phyloP scores from a whole-genome alignment of 2,797 vertebrate genomes.

The Rhinoraja longicauda region DNA sequence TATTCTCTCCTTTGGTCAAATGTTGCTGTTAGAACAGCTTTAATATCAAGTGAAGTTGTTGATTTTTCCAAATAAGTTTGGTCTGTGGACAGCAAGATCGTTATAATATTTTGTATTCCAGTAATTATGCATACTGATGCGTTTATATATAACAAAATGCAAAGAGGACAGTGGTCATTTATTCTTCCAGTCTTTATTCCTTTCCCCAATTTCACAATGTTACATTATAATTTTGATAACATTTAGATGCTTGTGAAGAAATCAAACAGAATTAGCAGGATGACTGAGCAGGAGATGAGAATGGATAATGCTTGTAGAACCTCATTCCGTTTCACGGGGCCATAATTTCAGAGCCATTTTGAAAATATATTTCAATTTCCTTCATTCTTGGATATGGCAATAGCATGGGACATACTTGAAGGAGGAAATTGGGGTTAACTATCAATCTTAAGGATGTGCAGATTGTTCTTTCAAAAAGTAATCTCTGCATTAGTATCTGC shows the following conservation, averaged over 20 bases:
- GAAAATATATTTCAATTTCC: not conserved
- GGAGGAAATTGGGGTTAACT: not conserved
- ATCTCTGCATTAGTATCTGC: not conserved
- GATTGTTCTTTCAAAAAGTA: not conserved
- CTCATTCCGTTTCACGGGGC: not conserved
- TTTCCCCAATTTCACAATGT: not conserved
- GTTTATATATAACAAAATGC: no score
- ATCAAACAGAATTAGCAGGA: not conserved
- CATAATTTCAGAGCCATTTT: not conserved
- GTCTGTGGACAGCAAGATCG: no score
- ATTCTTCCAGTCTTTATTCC: constrained; percentile 14
- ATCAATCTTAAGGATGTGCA: not conserved
- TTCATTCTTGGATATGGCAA: not conserved
- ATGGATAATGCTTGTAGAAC: not conserved
- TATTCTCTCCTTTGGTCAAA: not conserved
- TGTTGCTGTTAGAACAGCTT: not conserved
- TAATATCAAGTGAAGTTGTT: not conserved
- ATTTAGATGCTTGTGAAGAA: not conserved
- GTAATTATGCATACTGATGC: not conserved
- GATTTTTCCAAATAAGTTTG: not conserved
- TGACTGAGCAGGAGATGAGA: not conserved
- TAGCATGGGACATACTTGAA: not conserved
- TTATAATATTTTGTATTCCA: not conserved
- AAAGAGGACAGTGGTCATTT: not conserved
- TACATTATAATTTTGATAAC: not conserved